Evolutionary conservation across 2,888 invertebrate genomes (phyloP), one percentile per base, ranked within the genome.

Genomic region (Philaethria dido): DNA sequence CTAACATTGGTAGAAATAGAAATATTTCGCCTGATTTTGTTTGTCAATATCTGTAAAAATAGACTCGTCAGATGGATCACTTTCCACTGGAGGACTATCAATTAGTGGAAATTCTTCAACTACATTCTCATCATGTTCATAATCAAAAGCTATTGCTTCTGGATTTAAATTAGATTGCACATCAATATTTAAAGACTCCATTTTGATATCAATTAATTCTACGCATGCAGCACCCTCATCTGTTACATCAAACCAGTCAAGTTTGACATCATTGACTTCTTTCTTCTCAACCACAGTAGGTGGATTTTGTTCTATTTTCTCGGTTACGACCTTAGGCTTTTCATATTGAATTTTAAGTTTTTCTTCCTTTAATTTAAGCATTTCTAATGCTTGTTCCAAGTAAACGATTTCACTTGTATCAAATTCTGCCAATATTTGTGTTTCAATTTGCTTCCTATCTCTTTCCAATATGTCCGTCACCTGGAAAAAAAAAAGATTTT

Each of bases 1-100:
- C 62, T 13, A 88, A 96, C 97, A 96, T 95, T 97, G 97, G 86
- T 97, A 97, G 83, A 97, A 97, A 82, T 96, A 97, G 82, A 95
- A 95, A 79, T 94, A 94, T 87, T 95, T 95, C 0, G 89, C 85
- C 72, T 86, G 86, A 75, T 90, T 91, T 61, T 86, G 82, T 75
- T 87, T 89, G 71, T 91, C 89, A 79, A 85, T 77, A 69, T 87
- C 84, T 70, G 81, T 82, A 70, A 86, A 71, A 66, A 74, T 63
- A 69, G 75, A 74, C 66, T 78, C 78, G 44, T 84, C 82, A 69
- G 78, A 77, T 6, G 61, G 72, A 59, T 75, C 72, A 66, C 81
- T 77, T 62, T 74, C 71, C 60, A 78, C 77, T 65, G 73, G 66
- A 33, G 72, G 67, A 54, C 70, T 72, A 57, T 91, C 87, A 63